Conservation (phyloP, 1,140 invertebrate species). For the Battus philenor region DNA sequence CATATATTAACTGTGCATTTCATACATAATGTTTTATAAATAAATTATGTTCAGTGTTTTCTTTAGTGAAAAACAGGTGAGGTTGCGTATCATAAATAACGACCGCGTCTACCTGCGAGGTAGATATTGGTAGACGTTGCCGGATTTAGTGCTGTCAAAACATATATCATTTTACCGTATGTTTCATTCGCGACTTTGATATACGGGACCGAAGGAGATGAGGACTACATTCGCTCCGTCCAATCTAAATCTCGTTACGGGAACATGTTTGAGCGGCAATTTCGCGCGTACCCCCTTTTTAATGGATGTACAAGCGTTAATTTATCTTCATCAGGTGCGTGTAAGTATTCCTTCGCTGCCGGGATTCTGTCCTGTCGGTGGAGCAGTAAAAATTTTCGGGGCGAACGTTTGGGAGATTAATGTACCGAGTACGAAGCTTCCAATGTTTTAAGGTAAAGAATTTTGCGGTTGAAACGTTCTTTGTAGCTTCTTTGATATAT, state of each 20-base stretch:
- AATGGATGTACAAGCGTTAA: constrained; percentile 7
- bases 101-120: too few species aligned
- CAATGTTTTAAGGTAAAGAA: background rate
- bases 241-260: constrained; percentile 62
- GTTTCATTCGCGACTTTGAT: constrained; percentile 65
- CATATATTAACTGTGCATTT: too few species aligned
- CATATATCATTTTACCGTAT: constrained; percentile 55
- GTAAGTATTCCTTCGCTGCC: background rate
- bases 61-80: too few species aligned
- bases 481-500: too few species aligned
- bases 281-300: constrained; percentile 44
- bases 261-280: constrained; percentile 41
- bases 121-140: too few species aligned
- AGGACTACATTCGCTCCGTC: constrained; percentile 48
- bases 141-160: too few species aligned
- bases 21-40: too few species aligned
- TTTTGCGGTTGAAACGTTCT: too few species aligned
- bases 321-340: constrained; percentile 14
- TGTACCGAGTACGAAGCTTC: background rate
- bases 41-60: too few species aligned
- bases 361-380: too few species aligned
- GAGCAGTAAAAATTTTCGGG: constrained; percentile 9
- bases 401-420: constrained; percentile 6
- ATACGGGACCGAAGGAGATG: constrained; percentile 42
- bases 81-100: too few species aligned